Percentiles rank a stretch among this genome's conserved stretches.
Conservation (phyloP, 92 coral and sea anemone species). For the Phymanthus crucifer region DNA sequence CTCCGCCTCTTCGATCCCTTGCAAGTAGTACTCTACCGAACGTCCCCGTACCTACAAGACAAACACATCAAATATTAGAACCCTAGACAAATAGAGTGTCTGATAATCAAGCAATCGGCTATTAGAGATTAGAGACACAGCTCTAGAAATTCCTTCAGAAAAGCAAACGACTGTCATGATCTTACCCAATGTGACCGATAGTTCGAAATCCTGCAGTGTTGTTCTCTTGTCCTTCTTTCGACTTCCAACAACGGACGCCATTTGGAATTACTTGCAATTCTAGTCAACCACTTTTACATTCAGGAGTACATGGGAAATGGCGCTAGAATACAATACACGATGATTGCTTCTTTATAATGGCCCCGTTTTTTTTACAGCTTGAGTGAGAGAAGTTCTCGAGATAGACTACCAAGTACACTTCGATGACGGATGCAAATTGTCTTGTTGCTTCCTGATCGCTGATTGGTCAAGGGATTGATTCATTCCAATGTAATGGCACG, state of each 20-base stretch:
- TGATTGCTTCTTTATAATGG: not conserved
- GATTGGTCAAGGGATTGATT: slow-evolving; percentile 23
- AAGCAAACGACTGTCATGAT: too few relatives aligned
- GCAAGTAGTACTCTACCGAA: slow-evolving; percentile 92
- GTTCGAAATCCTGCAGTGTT: slow-evolving; percentile 80
- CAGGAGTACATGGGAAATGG: slow-evolving; percentile 8
- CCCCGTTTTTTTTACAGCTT: not conserved
- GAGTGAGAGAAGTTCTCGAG: not conserved
- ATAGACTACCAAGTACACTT: slow-evolving; percentile 8
- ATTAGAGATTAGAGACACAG: not conserved
- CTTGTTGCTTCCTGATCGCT: slow-evolving; percentile 1
- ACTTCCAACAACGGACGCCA: slow-evolving; percentile 67
- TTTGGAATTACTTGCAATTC: slow-evolving; percentile 8
- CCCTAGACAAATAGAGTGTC: not conserved
- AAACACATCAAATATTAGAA: slow-evolving; percentile 15
- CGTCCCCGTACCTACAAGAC: slow-evolving; percentile 88
- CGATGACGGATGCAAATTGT: slow-evolving; percentile 19
- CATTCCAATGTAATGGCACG: not conserved
- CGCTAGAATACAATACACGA: not conserved
- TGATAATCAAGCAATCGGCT: not conserved
- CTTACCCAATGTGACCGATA: slow-evolving; percentile 94
- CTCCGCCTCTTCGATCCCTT: slow-evolving; percentile 78
- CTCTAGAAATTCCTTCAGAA: not conserved
- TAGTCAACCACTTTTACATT: slow-evolving; percentile 9
- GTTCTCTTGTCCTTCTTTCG: slow-evolving; percentile 81